phyloP scores from a whole-genome alignment of 2,888 invertebrate genomes.

The Chloroclysta siterata region DNA sequence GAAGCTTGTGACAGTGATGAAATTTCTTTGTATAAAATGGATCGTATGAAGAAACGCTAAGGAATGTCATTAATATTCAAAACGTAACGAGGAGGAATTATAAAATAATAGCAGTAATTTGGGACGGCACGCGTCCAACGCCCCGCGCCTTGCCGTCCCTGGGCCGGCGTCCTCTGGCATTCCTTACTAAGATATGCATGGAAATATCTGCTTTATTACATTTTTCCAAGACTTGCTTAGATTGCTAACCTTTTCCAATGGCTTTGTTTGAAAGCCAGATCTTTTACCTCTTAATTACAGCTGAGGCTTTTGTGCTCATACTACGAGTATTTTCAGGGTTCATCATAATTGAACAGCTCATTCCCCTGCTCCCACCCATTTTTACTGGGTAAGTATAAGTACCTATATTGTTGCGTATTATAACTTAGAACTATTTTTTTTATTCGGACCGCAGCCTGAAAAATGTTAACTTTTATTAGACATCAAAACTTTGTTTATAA shows the following conservation, averaged over 20 bases:
- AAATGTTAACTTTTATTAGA: too few species aligned
- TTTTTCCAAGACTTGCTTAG: constrained; percentile 68
- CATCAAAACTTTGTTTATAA: too few species aligned
- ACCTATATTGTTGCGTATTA: too few species aligned
- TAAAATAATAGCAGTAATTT: constrained; percentile 85
- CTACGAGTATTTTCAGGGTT: neutral
- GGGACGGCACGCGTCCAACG: constrained; percentile 69
- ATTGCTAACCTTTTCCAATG: constrained; percentile 43
- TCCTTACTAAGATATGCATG: constrained; percentile 81
- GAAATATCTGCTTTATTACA: constrained; percentile 81
- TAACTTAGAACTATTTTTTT: too few species aligned
- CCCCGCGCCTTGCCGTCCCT: constrained; percentile 44
- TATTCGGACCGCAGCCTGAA: too few species aligned
- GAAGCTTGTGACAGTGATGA: constrained; percentile 66
- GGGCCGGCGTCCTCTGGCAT: constrained; percentile 64
- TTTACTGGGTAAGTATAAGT: too few species aligned
- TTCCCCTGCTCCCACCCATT: too few species aligned
- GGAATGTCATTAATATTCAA: constrained; percentile 85
- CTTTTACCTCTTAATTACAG: neutral
- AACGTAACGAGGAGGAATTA: constrained; percentile 83
- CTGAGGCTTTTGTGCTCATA: neutral
- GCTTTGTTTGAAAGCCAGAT: constrained; percentile 15
- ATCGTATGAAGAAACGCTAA: constrained; percentile 67
- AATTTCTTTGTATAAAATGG: constrained; percentile 72
- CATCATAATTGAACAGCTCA: too few species aligned